Conservation (phyloP, 1,140 invertebrate species). For the Stegodyphus dumicola region DNA sequence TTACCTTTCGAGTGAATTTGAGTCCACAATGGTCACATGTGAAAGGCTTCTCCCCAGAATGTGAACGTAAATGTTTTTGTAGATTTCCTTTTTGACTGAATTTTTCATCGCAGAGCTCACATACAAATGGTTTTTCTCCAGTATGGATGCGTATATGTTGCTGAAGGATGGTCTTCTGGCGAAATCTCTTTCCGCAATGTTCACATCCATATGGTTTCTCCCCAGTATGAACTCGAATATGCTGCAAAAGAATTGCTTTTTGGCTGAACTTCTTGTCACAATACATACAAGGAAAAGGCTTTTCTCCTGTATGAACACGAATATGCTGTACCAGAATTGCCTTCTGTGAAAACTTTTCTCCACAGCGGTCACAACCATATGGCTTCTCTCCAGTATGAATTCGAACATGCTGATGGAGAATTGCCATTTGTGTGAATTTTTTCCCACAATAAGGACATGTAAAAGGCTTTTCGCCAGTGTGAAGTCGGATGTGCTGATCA, state of each 20-base stretch:
- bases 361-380: constrained; percentile 94
- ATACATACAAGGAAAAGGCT: constrained; percentile 65
- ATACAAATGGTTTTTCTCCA: constrained; percentile 91
- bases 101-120: constrained; percentile 87
- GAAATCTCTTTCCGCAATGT: constrained; percentile 74
- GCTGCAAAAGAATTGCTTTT: constrained; percentile 68
- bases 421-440: constrained; percentile 62
- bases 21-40: constrained; percentile 75
- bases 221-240: constrained; percentile 87
- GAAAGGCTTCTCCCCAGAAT: constrained; percentile 74
- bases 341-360: constrained; percentile 77
- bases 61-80: constrained; percentile 86
- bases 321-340: constrained; percentile 76
- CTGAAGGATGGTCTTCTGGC: constrained; percentile 86
- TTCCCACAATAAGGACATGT: constrained; percentile 62
- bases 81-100: constrained; percentile 98
- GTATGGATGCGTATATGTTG: constrained; percentile 96
- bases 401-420: constrained; percentile 70
- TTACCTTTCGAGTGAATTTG: constrained; percentile 75
- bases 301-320: constrained; percentile 75
- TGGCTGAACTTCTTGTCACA: constrained; percentile 64
- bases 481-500: constrained; percentile 71
- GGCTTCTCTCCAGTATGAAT: constrained; percentile 79
- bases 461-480: constrained; percentile 69
- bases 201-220: constrained; percentile 73